Evolutionary conservation across 2,113 vertebrate genomes (phyloP).

Genomic region (Amphilophus citrinellus): DNA sequence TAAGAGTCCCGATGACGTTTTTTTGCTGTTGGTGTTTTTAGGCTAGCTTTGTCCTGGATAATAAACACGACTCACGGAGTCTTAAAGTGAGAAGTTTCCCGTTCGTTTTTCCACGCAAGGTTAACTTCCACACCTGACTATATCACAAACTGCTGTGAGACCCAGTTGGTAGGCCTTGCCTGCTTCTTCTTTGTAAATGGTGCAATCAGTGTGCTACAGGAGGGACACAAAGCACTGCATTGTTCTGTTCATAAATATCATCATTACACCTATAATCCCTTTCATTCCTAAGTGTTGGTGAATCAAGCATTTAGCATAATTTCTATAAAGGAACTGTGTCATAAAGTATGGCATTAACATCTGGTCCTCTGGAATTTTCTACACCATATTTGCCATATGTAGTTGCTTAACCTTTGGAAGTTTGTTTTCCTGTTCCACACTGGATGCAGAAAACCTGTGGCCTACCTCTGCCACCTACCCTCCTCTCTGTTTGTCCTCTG

Average conservation of each 20-base stretch:
- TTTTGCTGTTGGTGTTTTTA: too few relatives aligned
- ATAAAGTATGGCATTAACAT: neutral
- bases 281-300: neutral
- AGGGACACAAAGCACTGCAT: neutral
- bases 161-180: neutral
- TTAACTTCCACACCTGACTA: neutral
- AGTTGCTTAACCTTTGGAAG: slow-evolving; percentile 36
- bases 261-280: neutral
- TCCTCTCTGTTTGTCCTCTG: neutral
- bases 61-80: too few relatives aligned
- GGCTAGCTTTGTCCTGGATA: too few relatives aligned
- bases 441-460: slow-evolving; percentile 1
- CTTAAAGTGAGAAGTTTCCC: too few relatives aligned
- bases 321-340: neutral
- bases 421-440: slow-evolving; percentile 20
- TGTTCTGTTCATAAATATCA: neutral
- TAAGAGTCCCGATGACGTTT: too few relatives aligned
- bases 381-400: slow-evolving; percentile 25
- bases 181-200: neutral
- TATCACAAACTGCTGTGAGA: neutral
- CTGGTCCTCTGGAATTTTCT: neutral
- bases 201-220: neutral
- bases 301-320: neutral
- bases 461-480: neutral
- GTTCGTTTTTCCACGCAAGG: too few relatives aligned